A percentile compares a stretch with the other conserved stretches of the same genome.
Evolutionary conservation across 2,888 invertebrate species (phyloP).

Genomic region (Lithophane leautieri): DNA sequence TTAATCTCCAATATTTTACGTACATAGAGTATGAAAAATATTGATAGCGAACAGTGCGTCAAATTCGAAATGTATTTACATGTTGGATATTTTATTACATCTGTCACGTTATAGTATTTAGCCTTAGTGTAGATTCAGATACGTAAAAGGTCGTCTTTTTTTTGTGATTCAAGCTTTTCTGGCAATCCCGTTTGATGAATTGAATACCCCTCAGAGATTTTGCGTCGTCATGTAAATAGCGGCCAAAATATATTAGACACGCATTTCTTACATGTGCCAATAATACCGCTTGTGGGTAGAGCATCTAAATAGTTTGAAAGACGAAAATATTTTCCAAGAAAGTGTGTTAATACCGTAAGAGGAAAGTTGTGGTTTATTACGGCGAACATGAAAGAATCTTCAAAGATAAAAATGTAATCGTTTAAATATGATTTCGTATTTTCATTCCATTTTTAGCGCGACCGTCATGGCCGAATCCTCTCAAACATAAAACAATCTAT

Average conservation of each 20-base stretch:
- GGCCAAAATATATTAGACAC: conserved; percentile 57
- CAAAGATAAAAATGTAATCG: background rate
- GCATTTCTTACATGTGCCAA: conserved; percentile 41
- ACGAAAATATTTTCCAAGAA: conserved; percentile 30
- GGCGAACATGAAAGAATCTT: background rate
- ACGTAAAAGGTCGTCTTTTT: conserved; percentile 27
- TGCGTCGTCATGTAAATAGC: conserved; percentile 65
- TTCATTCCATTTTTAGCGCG: background rate
- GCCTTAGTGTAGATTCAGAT: background rate
- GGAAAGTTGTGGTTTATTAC: background rate
- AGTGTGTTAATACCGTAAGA: conserved; percentile 5
- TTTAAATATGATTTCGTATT: background rate
- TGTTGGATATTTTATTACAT: conserved; percentile 56
- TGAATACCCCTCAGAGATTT: conserved; percentile 48
- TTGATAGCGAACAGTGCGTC: conserved; percentile 66
- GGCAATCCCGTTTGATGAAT: conserved; percentile 44
- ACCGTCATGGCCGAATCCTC: background rate
- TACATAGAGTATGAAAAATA: conserved; percentile 71
- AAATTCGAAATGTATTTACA: conserved; percentile 61
- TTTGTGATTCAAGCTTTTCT: conserved; percentile 38
- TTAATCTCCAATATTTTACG: conserved; percentile 65
- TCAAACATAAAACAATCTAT: conserved; percentile 29
- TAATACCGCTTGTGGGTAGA: conserved; percentile 21
- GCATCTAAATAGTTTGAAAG: conserved; percentile 17
- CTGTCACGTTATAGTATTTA: conserved; percentile 12